Evolutionary conservation across 2,888 invertebrate genomes (phyloP).

Genomic region (Lissocephala sabroskyi): DNA sequence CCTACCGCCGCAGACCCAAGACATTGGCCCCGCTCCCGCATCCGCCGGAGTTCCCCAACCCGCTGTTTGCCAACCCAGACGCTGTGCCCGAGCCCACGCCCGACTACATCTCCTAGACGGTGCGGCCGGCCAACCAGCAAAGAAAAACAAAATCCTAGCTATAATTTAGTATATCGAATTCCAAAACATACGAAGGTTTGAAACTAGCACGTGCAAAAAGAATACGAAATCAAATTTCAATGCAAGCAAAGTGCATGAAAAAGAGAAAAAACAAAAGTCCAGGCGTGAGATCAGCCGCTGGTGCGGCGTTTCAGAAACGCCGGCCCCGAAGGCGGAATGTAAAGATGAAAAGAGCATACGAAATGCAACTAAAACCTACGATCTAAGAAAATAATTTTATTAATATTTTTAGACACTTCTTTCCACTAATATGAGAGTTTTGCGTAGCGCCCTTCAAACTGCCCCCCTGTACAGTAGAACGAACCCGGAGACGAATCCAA

Average conservation of each 20-base stretch:
- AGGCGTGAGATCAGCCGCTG: constrained; percentile 45
- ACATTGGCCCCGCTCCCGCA: constrained; percentile 92
- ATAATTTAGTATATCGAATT: constrained; percentile 37
- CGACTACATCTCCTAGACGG: constrained; percentile 80
- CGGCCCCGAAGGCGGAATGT: constrained; percentile 6
- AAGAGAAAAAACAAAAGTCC: constrained; percentile 52
- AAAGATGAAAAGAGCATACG: constrained; percentile 32
- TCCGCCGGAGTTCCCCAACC: constrained; percentile 96
- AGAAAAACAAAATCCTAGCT: constrained; percentile 35
- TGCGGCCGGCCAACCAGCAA: constrained; percentile 24
- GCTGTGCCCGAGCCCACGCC: constrained; percentile 87
- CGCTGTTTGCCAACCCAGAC: constrained; percentile 88
- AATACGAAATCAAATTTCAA: constrained; percentile 40
- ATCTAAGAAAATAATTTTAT: constrained; percentile 58
- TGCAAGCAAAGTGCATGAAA: constrained; percentile 13
- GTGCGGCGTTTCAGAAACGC: constrained; percentile 36
- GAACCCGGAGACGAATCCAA: background rate
- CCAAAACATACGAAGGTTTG: constrained; percentile 44
- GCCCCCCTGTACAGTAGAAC: background rate
- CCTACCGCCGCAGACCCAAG: constrained; percentile 90
- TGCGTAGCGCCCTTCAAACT: constrained; percentile 32
- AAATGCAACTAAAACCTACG: constrained; percentile 15
- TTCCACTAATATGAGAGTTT: constrained; percentile 66
- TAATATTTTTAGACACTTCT: constrained; percentile 42
- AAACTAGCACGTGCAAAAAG: constrained; percentile 69